phyloP scores from a whole-genome alignment of 2,113 vertebrate species.

The Choloepus hoffmanni region DNA sequence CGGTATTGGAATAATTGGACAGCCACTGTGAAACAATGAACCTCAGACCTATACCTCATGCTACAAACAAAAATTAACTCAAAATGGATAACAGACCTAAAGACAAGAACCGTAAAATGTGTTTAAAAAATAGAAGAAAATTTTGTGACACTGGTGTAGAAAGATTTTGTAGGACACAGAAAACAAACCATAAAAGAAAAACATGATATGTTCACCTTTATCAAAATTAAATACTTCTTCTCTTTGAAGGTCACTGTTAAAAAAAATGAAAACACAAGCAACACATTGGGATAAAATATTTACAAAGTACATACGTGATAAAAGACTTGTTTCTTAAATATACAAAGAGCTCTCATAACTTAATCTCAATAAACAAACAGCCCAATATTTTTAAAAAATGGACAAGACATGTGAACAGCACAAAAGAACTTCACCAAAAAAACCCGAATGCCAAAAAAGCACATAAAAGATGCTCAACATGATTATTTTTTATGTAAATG shows the following conservation, averaged over 20 bases:
- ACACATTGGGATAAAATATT: conserved; percentile 1
- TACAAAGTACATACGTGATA: not conserved
- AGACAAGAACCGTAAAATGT: not conserved
- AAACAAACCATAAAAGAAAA: not conserved
- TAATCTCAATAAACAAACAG: not conserved
- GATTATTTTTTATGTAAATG: not conserved
- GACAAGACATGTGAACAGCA: not conserved
- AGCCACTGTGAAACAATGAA: not conserved
- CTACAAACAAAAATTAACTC: not conserved
- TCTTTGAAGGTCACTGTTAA: not conserved
- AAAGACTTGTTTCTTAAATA: not conserved
- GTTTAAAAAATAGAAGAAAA: conserved; percentile 6
- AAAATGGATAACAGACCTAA: not conserved
- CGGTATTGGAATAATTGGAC: not conserved
- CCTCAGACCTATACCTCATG: not conserved
- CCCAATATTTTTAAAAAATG: not conserved
- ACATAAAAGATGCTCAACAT: not conserved
- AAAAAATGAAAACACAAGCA: conserved; percentile 46
- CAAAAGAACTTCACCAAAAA: not conserved
- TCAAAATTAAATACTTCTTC: conserved; percentile 16
- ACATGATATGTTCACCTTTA: not conserved
- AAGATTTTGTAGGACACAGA: conserved; percentile 24
- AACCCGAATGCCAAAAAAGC: not conserved
- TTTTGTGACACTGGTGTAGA: not conserved
- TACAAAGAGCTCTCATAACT: not conserved